A percentile compares a stretch with the other conserved stretches of the same genome.
These are phyloP conservation scores for Drosophila ohnishii DNA, from an alignment of 1,140 invertebrate genomes.

Conservation along the genomic window DNA sequence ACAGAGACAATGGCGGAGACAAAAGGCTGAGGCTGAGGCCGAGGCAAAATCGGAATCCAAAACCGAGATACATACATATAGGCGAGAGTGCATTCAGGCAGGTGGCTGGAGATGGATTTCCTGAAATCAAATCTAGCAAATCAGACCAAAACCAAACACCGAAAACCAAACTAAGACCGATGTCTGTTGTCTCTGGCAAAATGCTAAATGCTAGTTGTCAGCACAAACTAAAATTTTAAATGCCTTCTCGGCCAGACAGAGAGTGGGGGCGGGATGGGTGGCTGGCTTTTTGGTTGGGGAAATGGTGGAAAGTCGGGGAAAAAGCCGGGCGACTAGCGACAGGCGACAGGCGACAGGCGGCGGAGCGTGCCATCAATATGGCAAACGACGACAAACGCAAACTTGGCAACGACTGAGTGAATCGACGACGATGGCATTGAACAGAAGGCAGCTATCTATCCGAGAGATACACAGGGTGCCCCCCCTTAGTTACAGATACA, in stretches of 20 bases:
- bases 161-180: constrained; percentile 48
- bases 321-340: background rate
- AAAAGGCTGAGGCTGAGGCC: constrained; percentile 51
- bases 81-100: constrained; percentile 55
- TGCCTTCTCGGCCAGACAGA: constrained; percentile 29
- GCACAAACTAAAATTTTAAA: constrained; percentile 67
- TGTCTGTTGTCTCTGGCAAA: constrained; percentile 30
- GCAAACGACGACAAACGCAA: constrained; percentile 76
- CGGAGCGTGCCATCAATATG: constrained; percentile 77
- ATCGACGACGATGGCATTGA: constrained; percentile 62
- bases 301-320: constrained; percentile 1
- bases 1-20: constrained; percentile 52
- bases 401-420: constrained; percentile 73
- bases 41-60: constrained; percentile 50
- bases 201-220: constrained; percentile 38
- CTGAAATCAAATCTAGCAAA: constrained; percentile 82
- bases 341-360: constrained; percentile 34
- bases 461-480: constrained; percentile 1
- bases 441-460: constrained; percentile 50
- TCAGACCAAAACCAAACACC: constrained; percentile 73
- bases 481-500: constrained; percentile 15
- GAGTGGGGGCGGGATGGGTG: background rate
- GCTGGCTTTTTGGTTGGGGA: background rate
- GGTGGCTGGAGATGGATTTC: constrained; percentile 61
- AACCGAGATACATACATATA: constrained; percentile 32